Conservation (phyloP, 2,113 vertebrate species). For the Nannospalax galili region DNA sequence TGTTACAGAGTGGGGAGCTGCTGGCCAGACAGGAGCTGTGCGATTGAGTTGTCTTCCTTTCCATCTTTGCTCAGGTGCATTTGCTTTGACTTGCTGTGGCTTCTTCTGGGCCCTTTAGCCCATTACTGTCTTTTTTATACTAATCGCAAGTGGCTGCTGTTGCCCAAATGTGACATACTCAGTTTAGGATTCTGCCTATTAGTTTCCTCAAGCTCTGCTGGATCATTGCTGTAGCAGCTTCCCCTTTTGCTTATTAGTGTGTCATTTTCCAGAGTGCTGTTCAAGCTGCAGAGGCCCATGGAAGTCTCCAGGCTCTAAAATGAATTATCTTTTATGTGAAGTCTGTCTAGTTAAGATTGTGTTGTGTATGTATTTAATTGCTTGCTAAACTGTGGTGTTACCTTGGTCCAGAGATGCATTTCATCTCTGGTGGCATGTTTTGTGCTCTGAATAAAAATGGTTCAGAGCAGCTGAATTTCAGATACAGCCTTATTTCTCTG, state of each 20-base stretch:
- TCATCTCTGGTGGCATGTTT: background rate
- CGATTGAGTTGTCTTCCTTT: slow-evolving; percentile 72
- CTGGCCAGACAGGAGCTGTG: background rate
- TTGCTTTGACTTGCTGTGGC: slow-evolving; percentile 58
- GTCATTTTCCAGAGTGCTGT: slow-evolving; percentile 60
- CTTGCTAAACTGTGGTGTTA: slow-evolving; percentile 39
- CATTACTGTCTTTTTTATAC: slow-evolving; percentile 64
- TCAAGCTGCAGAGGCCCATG: slow-evolving; percentile 13
- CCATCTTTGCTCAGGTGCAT: slow-evolving; percentile 57
- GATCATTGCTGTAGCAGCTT: background rate
- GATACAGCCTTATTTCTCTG: background rate
- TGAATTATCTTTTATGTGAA: background rate
- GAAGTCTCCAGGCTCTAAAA: slow-evolving; percentile 3
- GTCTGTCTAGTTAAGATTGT: slow-evolving; percentile 3
- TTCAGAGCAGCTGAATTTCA: background rate
- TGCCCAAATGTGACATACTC: slow-evolving; percentile 75
- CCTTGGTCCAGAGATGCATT: background rate
- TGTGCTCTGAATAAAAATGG: slow-evolving; percentile 21
- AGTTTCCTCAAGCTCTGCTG: slow-evolving; percentile 55
- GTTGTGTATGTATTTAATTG: background rate
- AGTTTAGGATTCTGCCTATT: slow-evolving; percentile 69
- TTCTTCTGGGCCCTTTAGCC: slow-evolving; percentile 57
- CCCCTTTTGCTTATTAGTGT: slow-evolving; percentile 58
- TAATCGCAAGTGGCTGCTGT: slow-evolving; percentile 72
- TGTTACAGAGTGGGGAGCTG: background rate